These are phyloP conservation scores for Schizotus pectinicornis DNA, from an alignment of 2,888 invertebrate species.

Conservation along the genomic window DNA sequence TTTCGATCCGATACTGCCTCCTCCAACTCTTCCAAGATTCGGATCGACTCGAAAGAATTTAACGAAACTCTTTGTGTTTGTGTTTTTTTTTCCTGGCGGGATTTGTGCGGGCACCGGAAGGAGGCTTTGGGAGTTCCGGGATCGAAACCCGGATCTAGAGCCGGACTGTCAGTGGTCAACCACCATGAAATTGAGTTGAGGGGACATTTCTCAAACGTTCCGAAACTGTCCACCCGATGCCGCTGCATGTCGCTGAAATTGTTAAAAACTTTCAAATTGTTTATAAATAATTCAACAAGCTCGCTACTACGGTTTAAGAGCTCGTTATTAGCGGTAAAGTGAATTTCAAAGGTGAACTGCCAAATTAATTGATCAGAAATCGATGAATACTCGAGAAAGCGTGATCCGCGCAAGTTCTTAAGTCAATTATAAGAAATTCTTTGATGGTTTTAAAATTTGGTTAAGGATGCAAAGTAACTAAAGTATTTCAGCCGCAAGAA, in stretches of 20 bases:
- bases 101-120: conserved; percentile 16
- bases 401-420: background rate
- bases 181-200: conserved; percentile 56
- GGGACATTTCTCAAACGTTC: conserved; percentile 51
- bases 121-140: conserved; percentile 13
- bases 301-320: too few species aligned
- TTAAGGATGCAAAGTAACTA: conserved; percentile 6
- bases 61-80: conserved; percentile 16
- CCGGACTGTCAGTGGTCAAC: conserved; percentile 50
- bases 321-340: too few species aligned
- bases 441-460: conserved; percentile 15
- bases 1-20: conserved; percentile 4
- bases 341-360: too few species aligned
- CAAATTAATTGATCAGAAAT: too few species aligned
- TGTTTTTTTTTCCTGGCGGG: conserved; percentile 8
- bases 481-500: conserved; percentile 17
- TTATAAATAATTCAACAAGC: too few species aligned
- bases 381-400: too few species aligned
- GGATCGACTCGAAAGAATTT: conserved; percentile 11
- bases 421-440: conserved; percentile 16
- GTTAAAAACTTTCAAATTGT: background rate
- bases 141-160: conserved; percentile 38
- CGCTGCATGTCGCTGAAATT: conserved; percentile 5
- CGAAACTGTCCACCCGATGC: conserved; percentile 26
- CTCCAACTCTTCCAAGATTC: too few species aligned